Base-by-base conservation (phyloP, 2,113 vertebrate species). In the Halichoerus grypus region DNA sequence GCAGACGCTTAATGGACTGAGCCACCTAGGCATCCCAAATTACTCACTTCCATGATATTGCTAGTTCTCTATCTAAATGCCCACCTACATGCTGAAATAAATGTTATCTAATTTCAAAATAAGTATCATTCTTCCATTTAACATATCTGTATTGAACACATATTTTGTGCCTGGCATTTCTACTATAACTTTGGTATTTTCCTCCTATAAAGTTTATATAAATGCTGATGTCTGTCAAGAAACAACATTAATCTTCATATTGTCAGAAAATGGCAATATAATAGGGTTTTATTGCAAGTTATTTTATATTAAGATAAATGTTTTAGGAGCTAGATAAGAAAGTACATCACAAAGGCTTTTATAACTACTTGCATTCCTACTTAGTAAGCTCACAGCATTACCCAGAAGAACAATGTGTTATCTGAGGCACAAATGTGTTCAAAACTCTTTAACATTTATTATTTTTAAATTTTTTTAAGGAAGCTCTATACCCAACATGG, bases 81-180 rank as follows among this genome's bases (percentile, higher is more conserved):
- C 19, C 46, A 42, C 10, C 49, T 59, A 67, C 28, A 61, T 36
- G 65, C 22, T 84, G 71, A 61, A 2, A 21, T 57, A 69, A 79
- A 39, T 2, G 2, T 33, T 57, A 92, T 57, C 72, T 92, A 57
- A 87, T 94, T 89, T 95, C 9, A 67, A 91, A 95, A 61, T 86
- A 65, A 65, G 51, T 77, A 69, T 53, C 18, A 65, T 67, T 85
- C 22, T 96, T 86, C 74, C 49, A 89, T 77, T 86, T 42, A 91
- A 81, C 4, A 91, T 28, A 88, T 77, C 31, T 91, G 9, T 57
- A 65, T 1, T 26, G 46, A 67, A 18, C 55, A 77, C 4, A 90
- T 18, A 76, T 8, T 33, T 42, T 51, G 15, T 51, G 14, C 31
- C 28, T 86, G 59, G 46, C 33, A 81, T 4, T 13, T 63, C 15